phyloP scores from a whole-genome alignment of 2,888 invertebrate species.

The Drosophila recens region DNA sequence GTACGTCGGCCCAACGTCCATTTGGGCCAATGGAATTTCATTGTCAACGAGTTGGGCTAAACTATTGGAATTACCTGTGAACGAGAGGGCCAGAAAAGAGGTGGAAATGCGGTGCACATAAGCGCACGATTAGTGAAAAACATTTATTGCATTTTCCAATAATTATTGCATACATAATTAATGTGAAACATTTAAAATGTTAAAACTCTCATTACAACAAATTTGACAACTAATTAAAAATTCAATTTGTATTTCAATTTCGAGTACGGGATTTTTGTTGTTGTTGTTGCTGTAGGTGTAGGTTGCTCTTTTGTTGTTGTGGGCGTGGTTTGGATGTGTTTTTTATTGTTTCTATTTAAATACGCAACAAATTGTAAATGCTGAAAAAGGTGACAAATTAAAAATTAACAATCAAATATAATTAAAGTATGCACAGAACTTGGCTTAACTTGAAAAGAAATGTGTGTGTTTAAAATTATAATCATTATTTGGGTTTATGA shows the following conservation, averaged over 20 bases:
- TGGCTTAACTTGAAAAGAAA: constrained; percentile 32
- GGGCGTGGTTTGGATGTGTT: constrained; percentile 19
- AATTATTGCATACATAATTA: constrained; percentile 58
- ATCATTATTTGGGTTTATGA: constrained; percentile 18
- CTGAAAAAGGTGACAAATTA: constrained; percentile 70
- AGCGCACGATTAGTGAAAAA: constrained; percentile 55
- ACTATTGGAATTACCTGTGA: constrained; percentile 89
- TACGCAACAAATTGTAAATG: constrained; percentile 72
- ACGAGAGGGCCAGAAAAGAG: constrained; percentile 36
- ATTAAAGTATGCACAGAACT: constrained; percentile 50
- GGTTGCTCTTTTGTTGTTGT: constrained; percentile 31
- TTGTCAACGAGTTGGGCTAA: constrained; percentile 89
- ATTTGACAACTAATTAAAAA: constrained; percentile 79
- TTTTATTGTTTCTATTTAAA: constrained; percentile 45
- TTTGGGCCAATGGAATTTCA: constrained; percentile 88
- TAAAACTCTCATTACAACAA: constrained; percentile 77
- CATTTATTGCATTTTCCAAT: constrained; percentile 25
- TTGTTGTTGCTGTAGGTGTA: constrained; percentile 38
- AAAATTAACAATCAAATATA: constrained; percentile 51
- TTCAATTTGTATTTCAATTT: constrained; percentile 60
- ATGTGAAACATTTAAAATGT: constrained; percentile 70
- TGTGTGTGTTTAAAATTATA: constrained; percentile 14
- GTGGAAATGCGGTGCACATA: constrained; percentile 19
- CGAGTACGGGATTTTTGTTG: constrained; percentile 35
- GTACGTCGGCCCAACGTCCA: constrained; percentile 80